phyloP scores from a whole-genome alignment of 2,113 vertebrate genomes.

The Boulengerochromis microlepis region DNA sequence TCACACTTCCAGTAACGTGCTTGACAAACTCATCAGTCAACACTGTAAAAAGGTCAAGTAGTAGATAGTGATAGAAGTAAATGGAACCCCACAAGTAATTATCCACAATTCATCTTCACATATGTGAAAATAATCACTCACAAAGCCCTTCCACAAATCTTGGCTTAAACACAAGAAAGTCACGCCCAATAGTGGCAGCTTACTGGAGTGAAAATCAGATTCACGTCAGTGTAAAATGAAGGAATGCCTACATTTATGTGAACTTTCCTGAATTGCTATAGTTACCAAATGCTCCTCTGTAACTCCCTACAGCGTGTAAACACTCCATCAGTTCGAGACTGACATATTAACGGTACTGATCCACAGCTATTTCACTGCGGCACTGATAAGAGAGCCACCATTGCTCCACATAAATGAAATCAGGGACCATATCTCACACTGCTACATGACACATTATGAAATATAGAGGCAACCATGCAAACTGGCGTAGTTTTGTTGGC shows the following conservation, averaged over 20 bases:
- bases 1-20: background rate
- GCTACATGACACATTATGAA: slow-evolving; percentile 52
- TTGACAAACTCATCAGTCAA: background rate
- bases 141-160: background rate
- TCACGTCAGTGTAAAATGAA: background rate
- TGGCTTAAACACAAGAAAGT: background rate
- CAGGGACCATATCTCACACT: slow-evolving; percentile 50
- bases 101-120: background rate
- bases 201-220: background rate
- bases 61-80: background rate
- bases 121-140: background rate
- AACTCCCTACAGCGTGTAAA: background rate
- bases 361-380: slow-evolving; percentile 42
- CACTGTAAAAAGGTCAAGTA: background rate
- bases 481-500: slow-evolving; percentile 1
- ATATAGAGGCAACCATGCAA: slow-evolving; percentile 42
- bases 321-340: slow-evolving; percentile 29
- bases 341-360: slow-evolving; percentile 45
- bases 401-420: slow-evolving; percentile 59
- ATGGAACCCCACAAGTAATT: background rate
- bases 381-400: slow-evolving; percentile 47
- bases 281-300: background rate
- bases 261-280: background rate
- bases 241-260: background rate
- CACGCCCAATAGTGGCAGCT: background rate